Percentiles rank a stretch among this genome's conserved stretches.
These are phyloP conservation scores for Mesodorylaimus sp. DNA, from an alignment of 2,888 invertebrate species.

Conservation along the genomic window DNA sequence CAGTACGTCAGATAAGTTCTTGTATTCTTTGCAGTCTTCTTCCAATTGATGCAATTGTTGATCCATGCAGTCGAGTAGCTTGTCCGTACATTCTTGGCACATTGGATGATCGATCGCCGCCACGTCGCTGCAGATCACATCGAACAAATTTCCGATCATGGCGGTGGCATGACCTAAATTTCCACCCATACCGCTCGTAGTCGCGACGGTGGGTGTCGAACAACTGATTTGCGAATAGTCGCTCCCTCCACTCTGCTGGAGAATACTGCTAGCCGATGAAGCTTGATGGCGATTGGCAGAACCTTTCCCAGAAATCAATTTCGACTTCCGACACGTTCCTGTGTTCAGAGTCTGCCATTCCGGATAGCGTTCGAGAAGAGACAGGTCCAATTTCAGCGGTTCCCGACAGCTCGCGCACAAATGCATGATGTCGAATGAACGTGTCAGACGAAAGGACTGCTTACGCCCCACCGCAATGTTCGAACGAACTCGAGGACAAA, in stretches of 20 bases:
- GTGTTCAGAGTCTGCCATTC: constrained; percentile 8
- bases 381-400: constrained; percentile 3
- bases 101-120: constrained; percentile 10
- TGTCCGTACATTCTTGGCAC: constrained; percentile 19
- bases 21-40: constrained; percentile 11
- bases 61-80: constrained; percentile 18
- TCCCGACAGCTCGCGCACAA: constrained; percentile 5
- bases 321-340: not conserved
- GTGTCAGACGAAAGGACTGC: too few relatives aligned
- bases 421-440: not conserved
- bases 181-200: not conserved
- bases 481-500: too few relatives aligned
- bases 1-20: not conserved
- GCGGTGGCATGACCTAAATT: constrained; percentile 10
- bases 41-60: constrained; percentile 17
- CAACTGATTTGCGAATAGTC: too few relatives aligned
- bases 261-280: not conserved
- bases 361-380: constrained; percentile 7
- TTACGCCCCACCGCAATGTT: too few relatives aligned
- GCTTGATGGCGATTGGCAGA: not conserved
- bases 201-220: too few relatives aligned
- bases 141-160: constrained; percentile 10
- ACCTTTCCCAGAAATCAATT: not conserved
- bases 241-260: not conserved
- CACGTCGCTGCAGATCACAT: constrained; percentile 6